Evolutionary conservation across 2,888 invertebrate species (phyloP).

Genomic region (Oscheius myriophilus): DNA sequence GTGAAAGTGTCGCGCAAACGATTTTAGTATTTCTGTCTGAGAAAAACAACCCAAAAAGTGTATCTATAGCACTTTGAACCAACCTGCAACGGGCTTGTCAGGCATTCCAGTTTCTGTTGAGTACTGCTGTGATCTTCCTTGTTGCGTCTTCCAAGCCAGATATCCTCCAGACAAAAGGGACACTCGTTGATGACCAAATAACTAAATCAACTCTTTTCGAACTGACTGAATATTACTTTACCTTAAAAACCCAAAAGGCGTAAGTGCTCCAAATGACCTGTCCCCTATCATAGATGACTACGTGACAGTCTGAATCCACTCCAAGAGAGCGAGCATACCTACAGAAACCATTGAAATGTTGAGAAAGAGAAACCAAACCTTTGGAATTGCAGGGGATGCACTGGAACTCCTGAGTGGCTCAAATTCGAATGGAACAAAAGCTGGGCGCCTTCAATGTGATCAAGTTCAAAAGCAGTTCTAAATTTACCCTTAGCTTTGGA

Average conservation of each 20-base stretch:
- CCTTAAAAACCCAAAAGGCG: constrained; percentile 68
- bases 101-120: constrained; percentile 39
- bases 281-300: constrained; percentile 65
- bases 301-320: constrained; percentile 66
- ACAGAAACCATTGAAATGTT: background rate
- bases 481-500: background rate
- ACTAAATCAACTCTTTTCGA: constrained; percentile 29
- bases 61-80: too few relatives aligned
- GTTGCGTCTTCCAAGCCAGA: constrained; percentile 58
- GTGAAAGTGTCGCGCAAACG: too few relatives aligned
- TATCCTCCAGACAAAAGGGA: constrained; percentile 64
- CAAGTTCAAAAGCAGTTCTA: constrained; percentile 39
- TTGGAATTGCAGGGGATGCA: constrained; percentile 66
- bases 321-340: constrained; percentile 64
- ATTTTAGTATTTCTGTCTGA: too few relatives aligned
- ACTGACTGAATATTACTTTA: constrained; percentile 22
- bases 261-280: constrained; percentile 66
- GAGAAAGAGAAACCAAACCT: constrained; percentile 12
- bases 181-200: constrained; percentile 64
- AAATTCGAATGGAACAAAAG: constrained; percentile 65
- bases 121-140: constrained; percentile 50
- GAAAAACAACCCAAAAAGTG: too few relatives aligned
- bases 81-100: constrained; percentile 13
- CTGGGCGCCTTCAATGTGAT: constrained; percentile 64
- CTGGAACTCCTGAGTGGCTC: constrained; percentile 67